Evolutionary conservation across 2,113 vertebrate genomes (phyloP), one percentile per base, ranked within the genome.

Genomic region (Oriolus oriolus): DNA sequence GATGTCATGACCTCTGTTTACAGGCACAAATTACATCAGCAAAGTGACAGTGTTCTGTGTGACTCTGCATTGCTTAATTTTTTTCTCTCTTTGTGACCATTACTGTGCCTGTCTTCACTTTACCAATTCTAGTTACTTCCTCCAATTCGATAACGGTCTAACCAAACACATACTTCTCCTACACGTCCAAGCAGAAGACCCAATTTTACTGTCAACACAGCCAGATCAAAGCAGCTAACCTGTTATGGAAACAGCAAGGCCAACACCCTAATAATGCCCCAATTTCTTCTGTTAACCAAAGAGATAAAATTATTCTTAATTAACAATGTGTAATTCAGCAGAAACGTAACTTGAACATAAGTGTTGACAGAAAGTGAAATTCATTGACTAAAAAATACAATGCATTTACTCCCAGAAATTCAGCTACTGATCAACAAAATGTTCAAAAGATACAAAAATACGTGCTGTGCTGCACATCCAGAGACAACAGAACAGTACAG

Each of bases 201-300:
- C 83, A 84, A 77, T 94, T 96, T 89, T 93, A 85, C 82, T 88
- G 66, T 87, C 82, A 91, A 77, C 75, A 69, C 54, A 66, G 47
- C 16, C 75, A 90, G 75, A 91, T 87, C 81, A 93, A 96, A 91
- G 90, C 54, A 93, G 35, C 54, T 83, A 93, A 87, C 54, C 59
- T 80, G 63, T 77, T 85, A 85, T 16, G 75, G 70, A 87, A 95
- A 91, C 63, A 91, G 56, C 54, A 87, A 54, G 47, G 85, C 87
- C 93, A 77, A 90, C 85, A 83, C 83, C 75, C 73, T 86, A 91
- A 85, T 77, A 76, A 93, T 59, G 91, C 50, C 92, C 85, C 63
- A 45, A 66, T 90, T 95, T 76, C 64, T 83, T 47, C 80, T 28
- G 60, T 77, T 93, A 93, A 80, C 52, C 75, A 80, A 90, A 89